A percentile compares a stretch with the other conserved stretches of the same genome.
Evolutionary conservation across 2,888 invertebrate species (phyloP).

Genomic region (Craniophora ligustri): DNA sequence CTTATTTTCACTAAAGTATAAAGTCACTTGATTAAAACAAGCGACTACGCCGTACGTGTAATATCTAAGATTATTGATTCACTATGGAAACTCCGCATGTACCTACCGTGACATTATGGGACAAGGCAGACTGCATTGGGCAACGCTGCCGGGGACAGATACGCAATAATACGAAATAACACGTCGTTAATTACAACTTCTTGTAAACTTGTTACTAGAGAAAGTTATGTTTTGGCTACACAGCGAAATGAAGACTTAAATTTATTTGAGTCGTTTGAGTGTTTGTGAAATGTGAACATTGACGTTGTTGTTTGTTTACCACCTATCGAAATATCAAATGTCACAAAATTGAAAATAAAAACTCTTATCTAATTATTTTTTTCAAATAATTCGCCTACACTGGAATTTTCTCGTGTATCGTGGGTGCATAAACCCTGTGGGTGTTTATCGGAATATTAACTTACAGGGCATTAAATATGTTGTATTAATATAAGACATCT

Average conservation of each 20-base stretch:
- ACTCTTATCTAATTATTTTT: no score
- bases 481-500: no score
- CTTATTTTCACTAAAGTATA: no score
- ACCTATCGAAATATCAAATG: slow-evolving; percentile 29
- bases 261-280: slow-evolving; percentile 15
- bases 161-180: no score
- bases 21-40: no score
- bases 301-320: slow-evolving; percentile 34
- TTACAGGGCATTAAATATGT: no score
- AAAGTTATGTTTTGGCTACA: slow-evolving; percentile 40
- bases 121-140: slow-evolving; percentile 47
- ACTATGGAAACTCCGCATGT: slow-evolving; percentile 16
- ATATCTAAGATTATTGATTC: slow-evolving; percentile 23
- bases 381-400: no score
- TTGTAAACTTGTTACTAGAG: slow-evolving; percentile 36
- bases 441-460: no score
- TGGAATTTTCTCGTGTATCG: no score
- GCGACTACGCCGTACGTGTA: slow-evolving; percentile 12
- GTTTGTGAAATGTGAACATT: slow-evolving; percentile 18
- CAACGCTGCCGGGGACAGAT: slow-evolving; percentile 29
- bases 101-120: slow-evolving; percentile 38
- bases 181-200: slow-evolving; percentile 33
- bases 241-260: slow-evolving; percentile 17
- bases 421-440: no score
- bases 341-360: slow-evolving; percentile 15